Evolutionary conservation across 2,888 invertebrate species (phyloP), one percentile per base, ranked within the genome.

Genomic region (Fragum sueziense): DNA sequence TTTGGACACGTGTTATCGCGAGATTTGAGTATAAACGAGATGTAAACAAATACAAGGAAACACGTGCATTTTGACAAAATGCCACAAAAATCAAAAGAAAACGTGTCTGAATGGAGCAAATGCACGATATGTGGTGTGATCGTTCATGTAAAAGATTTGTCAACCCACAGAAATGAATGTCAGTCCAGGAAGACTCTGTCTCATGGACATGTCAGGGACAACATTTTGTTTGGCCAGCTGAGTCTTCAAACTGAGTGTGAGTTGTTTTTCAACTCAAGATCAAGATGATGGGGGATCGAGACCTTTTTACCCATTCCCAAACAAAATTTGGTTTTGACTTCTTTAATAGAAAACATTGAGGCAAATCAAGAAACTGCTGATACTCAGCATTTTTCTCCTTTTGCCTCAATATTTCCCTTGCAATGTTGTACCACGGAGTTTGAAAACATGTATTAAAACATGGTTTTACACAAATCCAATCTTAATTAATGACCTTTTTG

Each of bases 101-200:
- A 33, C 22, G 67, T 73, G 37, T 51, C 77, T 27, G 89, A 89
- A 37, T 89, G 88, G 88, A 77, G 83, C 25, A 85, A 89, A 54
- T 90, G 90, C 67, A 29, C 85, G 0, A 76, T 76, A 22, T 90
- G 90, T 74, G 62, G 72, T 22, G 65, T 72, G 57, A 74, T 88
- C n/a, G 70, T 90, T 17, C 76, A 76, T 70, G 61, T 31, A 11
- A 84, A 79, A 73, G 87, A 88, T 51, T 34, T 85, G 62, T 77
- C 76, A 51, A 85, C 78, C 31, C 90, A 90, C 68, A 76, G 68
- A 37, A 71, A 73, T 22, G 83, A 84, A 70, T 89, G 89, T 71
- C 67, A 65, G 9, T 27, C 25, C 17, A 41, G 59, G 11, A 59
- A 47, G 14, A 29, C 57, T 11, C 37, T 77, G 7, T 72, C 80